A percentile compares a stretch with the other conserved stretches of the same genome.
phyloP scores from a whole-genome alignment of 2,888 invertebrate species.

The Magallana nippona region DNA sequence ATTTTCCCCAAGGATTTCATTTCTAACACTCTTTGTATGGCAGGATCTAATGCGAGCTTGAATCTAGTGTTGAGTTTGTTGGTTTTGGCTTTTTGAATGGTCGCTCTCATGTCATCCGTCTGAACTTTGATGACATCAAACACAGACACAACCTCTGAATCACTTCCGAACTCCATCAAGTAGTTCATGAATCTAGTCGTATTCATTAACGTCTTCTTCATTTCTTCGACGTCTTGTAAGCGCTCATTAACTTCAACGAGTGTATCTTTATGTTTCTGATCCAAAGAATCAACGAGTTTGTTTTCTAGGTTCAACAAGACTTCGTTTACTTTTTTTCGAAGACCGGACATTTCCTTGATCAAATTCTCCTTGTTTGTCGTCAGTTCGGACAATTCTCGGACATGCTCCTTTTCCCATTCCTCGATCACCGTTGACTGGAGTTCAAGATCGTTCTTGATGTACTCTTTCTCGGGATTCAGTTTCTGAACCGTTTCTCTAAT shows the following conservation, averaged over 20 bases:
- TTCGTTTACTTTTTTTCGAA: constrained; percentile 59
- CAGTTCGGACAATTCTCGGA: constrained; percentile 59
- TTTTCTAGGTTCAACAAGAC: constrained; percentile 59
- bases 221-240: constrained; percentile 60
- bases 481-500: constrained; percentile 61
- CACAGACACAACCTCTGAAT: constrained; percentile 63
- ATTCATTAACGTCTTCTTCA: constrained; percentile 63
- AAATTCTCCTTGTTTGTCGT: constrained; percentile 58
- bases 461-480: constrained; percentile 63
- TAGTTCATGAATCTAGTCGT: constrained; percentile 60
- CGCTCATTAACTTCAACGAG: constrained; percentile 57
- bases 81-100: constrained; percentile 59
- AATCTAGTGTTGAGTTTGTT: constrained; percentile 60
- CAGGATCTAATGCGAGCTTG: constrained; percentile 60
- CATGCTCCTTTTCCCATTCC: constrained; percentile 62
- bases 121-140: constrained; percentile 64
- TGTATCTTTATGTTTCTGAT: constrained; percentile 58
- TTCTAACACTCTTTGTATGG: constrained; percentile 56
- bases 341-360: constrained; percentile 58
- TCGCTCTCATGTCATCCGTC: constrained; percentile 62
- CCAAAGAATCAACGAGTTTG: constrained; percentile 56
- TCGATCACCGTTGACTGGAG: constrained; percentile 56
- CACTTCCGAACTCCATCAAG: constrained; percentile 63
- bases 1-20: constrained; percentile 61
- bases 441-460: constrained; percentile 58